Conservation (phyloP, 1,140 invertebrate genomes). For the Araneus ventricosus region DNA sequence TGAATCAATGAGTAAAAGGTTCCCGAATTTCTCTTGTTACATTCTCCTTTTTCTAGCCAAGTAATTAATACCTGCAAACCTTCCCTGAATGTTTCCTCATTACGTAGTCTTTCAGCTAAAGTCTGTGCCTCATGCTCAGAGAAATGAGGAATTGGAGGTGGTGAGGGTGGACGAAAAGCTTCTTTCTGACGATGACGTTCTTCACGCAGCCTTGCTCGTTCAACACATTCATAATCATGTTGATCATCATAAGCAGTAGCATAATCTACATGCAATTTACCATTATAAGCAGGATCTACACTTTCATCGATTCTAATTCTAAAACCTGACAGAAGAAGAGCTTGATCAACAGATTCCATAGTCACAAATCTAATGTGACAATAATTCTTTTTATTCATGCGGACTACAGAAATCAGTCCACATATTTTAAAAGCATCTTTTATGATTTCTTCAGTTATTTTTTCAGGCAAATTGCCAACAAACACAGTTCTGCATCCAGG, state of each 20-base stretch:
- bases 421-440: conserved; percentile 94
- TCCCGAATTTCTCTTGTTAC: too few species aligned
- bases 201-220: conserved; percentile 89
- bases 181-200: conserved; percentile 90
- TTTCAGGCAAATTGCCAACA: conserved; percentile 95
- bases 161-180: conserved; percentile 87
- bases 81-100: too few species aligned
- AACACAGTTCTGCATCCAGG: conserved; percentile 95
- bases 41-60: too few species aligned
- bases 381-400: conserved; percentile 97
- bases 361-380: conserved; percentile 95
- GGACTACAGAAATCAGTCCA: conserved; percentile 92
- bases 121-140: too few species aligned
- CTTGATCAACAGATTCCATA: conserved; percentile 91
- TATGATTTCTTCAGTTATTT: conserved; percentile 91
- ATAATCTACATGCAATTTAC: conserved; percentile 96
- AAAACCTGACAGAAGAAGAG: conserved; percentile 96
- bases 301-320: conserved; percentile 89
- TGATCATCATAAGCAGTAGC: conserved; percentile 96
- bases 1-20: too few species aligned
- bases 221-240: conserved; percentile 91
- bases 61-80: too few species aligned
- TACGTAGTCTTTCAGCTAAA: too few species aligned
- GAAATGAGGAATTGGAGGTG: conserved; percentile 81
- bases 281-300: conserved; percentile 89